These are phyloP conservation scores for Neolamprologus sp. DNA, from an alignment of 2,113 vertebrate genomes.

Conservation along the genomic window DNA sequence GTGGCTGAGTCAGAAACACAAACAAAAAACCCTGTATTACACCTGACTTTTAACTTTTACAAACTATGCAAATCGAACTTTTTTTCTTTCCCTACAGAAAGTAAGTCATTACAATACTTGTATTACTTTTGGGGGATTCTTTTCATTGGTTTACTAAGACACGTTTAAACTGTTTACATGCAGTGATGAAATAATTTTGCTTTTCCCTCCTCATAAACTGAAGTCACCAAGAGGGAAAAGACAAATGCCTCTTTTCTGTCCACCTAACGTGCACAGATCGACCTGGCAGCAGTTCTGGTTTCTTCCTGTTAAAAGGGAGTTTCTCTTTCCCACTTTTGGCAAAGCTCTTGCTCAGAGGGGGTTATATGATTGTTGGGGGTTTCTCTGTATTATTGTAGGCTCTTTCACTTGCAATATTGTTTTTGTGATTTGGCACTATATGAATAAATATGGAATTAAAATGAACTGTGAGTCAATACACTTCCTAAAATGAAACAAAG, in stretches of 20 bases:
- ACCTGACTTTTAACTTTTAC: neutral
- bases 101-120: neutral
- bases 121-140: neutral
- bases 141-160: neutral
- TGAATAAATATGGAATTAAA: neutral
- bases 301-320: neutral
- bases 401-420: neutral
- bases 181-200: neutral
- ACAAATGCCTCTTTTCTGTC: neutral
- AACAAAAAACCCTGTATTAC: neutral
- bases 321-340: neutral
- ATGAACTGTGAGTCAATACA: neutral
- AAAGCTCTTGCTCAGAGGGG: neutral
- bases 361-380: neutral
- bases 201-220: neutral
- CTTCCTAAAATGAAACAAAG: neutral
- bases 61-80: rapidly evolving
- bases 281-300: neutral
- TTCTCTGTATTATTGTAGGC: neutral
- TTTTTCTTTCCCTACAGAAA: neutral
- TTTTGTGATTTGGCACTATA: neutral
- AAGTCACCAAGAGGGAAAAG: neutral
- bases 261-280: neutral
- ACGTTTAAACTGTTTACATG: neutral
- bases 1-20: neutral